Conservation (phyloP, 1,140 invertebrate genomes). For the Papilio machaon region DNA sequence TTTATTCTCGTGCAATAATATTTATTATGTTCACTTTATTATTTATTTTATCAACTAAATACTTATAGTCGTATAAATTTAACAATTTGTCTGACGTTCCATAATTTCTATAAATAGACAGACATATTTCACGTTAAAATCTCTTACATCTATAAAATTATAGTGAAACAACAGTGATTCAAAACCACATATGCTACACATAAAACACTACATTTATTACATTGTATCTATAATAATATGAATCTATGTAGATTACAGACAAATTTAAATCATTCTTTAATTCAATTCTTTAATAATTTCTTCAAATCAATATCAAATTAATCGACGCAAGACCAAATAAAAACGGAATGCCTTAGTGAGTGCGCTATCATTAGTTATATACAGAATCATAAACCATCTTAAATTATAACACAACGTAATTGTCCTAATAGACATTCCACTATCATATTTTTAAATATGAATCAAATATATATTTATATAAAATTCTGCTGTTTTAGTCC, state of each 20-base stretch:
- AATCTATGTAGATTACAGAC: conserved; percentile 24
- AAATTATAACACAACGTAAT: conserved; percentile 27
- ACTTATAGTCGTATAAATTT: neutral
- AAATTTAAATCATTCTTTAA: conserved; percentile 19
- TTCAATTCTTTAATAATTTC: conserved; percentile 3
- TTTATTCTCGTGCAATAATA: conserved; percentile 2
- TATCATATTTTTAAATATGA: conserved; percentile 3
- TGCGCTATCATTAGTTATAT: conserved; percentile 15
- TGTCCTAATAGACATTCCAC: conserved; percentile 23
- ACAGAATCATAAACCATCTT: conserved; percentile 23
- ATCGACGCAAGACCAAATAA: conserved; percentile 24
- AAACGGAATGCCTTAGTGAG: conserved; percentile 33
- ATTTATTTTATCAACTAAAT: neutral
- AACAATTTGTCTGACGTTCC: conserved; percentile 34
- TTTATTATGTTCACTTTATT: neutral
- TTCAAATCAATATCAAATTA: conserved; percentile 28
- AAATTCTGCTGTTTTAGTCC: neutral
- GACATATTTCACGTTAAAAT: conserved; percentile 35
- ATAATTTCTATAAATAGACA: conserved; percentile 30
- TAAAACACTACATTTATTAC: conserved; percentile 47
- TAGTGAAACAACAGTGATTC: conserved; percentile 57
- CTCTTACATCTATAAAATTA: conserved; percentile 47
- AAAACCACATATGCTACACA: conserved; percentile 53
- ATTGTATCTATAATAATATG: conserved; percentile 42
- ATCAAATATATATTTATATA: conserved; percentile 11